phyloP scores from a whole-genome alignment of 2,888 invertebrate genomes.

The Alloplasta piceator region DNA sequence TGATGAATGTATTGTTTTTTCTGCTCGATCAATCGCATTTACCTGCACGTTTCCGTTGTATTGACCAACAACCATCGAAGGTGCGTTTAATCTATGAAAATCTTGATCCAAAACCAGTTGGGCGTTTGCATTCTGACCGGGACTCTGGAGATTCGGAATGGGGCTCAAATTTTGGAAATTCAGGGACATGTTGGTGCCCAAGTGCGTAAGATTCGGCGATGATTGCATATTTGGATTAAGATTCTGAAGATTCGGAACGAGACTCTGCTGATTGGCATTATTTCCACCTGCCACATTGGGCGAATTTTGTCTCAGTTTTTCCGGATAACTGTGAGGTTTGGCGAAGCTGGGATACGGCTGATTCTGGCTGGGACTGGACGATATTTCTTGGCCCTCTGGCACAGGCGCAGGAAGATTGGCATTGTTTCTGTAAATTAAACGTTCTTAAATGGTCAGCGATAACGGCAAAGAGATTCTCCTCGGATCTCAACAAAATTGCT shows the following conservation, averaged over 20 bases:
- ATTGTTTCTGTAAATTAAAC: conserved; percentile 84
- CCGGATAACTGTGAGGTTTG: conserved; percentile 78
- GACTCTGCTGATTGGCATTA: conserved; percentile 77
- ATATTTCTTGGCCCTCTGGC: conserved; percentile 91
- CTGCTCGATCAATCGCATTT: conserved; percentile 23
- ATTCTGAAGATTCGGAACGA: conserved; percentile 82
- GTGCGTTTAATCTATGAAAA: conserved; percentile 78
- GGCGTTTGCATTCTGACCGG: conserved; percentile 74
- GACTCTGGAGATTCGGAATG: conserved; percentile 77
- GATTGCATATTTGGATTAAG: conserved; percentile 83
- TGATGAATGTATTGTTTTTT: not conserved
- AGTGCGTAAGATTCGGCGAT: conserved; percentile 80
- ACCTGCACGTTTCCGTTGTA: conserved; percentile 81
- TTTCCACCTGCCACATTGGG: conserved; percentile 71
- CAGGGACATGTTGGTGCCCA: conserved; percentile 78
- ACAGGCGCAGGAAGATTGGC: conserved; percentile 94
- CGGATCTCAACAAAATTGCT: too few species aligned
- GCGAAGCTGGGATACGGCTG: conserved; percentile 76
- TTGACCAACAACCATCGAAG: conserved; percentile 73
- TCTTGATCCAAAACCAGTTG: conserved; percentile 78
- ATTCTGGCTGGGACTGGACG: conserved; percentile 83
- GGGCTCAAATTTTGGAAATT: conserved; percentile 83
- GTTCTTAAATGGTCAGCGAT: too few species aligned
- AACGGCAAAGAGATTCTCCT: too few species aligned
- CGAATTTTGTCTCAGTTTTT: conserved; percentile 80